Evolutionary conservation across 1,140 invertebrate genomes (phyloP).

Genomic region (Caenorhabditis briggsae): DNA sequence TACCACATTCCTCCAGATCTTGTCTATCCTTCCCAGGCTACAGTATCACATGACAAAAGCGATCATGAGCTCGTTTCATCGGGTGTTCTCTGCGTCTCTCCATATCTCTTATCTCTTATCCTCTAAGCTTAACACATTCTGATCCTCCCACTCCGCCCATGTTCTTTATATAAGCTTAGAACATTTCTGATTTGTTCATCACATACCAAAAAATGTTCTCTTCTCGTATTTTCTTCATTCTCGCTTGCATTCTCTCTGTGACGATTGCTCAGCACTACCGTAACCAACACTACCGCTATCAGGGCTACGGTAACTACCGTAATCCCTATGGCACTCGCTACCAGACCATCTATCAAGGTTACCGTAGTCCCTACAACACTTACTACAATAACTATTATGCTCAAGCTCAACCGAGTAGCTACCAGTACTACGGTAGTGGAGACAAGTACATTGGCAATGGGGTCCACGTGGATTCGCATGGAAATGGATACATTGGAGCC

Average conservation of each 20-base stretch:
- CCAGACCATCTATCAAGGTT: background rate
- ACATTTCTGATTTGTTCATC: background rate
- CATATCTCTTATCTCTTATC: no score
- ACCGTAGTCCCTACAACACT: background rate
- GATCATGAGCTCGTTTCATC: no score
- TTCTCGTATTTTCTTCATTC: no score
- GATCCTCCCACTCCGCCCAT: no score
- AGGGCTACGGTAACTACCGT: background rate
- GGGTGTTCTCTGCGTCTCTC: no score
- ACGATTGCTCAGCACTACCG: background rate
- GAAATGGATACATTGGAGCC: slow-evolving; percentile 11
- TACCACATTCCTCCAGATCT: no score
- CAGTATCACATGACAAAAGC: no score
- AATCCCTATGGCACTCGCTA: background rate
- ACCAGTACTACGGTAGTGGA: slow-evolving; percentile 25
- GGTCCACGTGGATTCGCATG: slow-evolving; percentile 28
- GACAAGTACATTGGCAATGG: slow-evolving; percentile 25
- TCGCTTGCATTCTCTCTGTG: no score
- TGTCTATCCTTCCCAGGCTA: no score
- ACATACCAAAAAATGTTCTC: slow-evolving; percentile 4
- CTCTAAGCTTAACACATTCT: no score
- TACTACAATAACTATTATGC: slow-evolving; percentile 1
- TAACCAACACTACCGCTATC: background rate
- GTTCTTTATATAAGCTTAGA: background rate
- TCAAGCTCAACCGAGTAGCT: background rate